Percentiles rank a stretch among this genome's conserved stretches.
These are phyloP conservation scores for Ailuropoda melanoleuca DNA, from an alignment of 2,113 vertebrate species.

Conservation along the genomic window DNA sequence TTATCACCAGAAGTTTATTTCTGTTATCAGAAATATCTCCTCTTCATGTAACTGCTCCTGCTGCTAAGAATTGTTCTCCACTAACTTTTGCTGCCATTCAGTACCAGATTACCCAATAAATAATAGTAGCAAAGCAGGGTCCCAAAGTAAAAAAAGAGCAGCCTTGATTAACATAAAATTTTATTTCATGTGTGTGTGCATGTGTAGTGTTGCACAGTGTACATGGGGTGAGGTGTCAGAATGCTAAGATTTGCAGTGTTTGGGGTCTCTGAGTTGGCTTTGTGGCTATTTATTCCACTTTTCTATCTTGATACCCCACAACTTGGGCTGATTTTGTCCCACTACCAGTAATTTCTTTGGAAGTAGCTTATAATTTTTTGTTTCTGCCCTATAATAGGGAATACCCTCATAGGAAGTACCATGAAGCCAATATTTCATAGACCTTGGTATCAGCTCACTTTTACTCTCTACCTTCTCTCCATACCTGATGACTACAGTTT, in stretches of 20 bases:
- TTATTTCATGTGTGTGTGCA: neutral
- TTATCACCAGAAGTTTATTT: neutral
- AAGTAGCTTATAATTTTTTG: slow-evolving; percentile 30
- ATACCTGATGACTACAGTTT: neutral
- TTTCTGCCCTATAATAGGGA: neutral
- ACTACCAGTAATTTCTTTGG: neutral
- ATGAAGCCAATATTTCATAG: neutral
- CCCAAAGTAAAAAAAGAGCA: neutral
- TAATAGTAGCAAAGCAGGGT: neutral
- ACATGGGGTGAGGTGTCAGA: neutral
- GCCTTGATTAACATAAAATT: slow-evolving; percentile 8
- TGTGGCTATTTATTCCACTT: neutral
- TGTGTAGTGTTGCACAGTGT: neutral
- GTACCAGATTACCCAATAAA: neutral
- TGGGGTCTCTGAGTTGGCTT: neutral
- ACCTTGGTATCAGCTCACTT: neutral
- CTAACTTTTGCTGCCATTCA: neutral
- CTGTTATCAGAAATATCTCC: neutral
- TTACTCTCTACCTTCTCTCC: neutral
- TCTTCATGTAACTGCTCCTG: neutral
- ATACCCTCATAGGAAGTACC: neutral
- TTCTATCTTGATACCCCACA: neutral
- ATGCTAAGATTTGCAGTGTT: neutral
- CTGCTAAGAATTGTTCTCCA: neutral
- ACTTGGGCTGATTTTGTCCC: neutral